Conservation (phyloP, 2,797 vertebrate genomes). For the Gymnocypris eckloni region DNA sequence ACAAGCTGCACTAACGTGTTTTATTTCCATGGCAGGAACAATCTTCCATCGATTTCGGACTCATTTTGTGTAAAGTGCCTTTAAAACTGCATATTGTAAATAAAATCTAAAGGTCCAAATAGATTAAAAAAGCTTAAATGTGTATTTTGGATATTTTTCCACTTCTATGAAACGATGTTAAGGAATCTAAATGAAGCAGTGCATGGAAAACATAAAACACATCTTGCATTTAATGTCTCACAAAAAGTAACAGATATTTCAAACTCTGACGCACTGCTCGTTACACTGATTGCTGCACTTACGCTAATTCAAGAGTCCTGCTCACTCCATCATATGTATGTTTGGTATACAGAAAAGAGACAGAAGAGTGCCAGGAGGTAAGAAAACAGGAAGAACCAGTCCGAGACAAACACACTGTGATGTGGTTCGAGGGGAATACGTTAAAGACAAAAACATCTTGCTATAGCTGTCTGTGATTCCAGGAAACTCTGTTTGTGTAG, state of each 20-base stretch:
- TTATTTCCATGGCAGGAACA: not conserved
- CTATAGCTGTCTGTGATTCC: not conserved
- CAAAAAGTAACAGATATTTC: not conserved
- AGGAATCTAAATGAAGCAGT: not conserved
- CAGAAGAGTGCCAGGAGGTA: not conserved
- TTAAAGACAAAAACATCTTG: not conserved
- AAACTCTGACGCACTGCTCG: not conserved
- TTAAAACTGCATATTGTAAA: too few relatives aligned
- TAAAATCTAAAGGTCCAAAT: too few relatives aligned
- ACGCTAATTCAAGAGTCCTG: too few relatives aligned
- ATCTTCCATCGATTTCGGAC: not conserved
- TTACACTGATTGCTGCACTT: not conserved
- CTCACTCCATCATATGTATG: not conserved
- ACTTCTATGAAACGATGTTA: not conserved
- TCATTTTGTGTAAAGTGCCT: too few relatives aligned
- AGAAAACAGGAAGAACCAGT: constrained; percentile 48
- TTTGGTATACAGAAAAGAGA: not conserved
- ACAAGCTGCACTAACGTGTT: too few relatives aligned
- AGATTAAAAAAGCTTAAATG: too few relatives aligned
- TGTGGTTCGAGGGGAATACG: not conserved
- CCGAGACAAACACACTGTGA: not conserved
- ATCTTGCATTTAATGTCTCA: not conserved
- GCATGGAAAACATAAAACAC: not conserved
- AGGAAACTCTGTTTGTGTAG: not conserved
- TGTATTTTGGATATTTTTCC: not conserved